Base-by-base conservation (phyloP, 2,888 invertebrate species). In the Cataglyphis rosenhaueri region DNA sequence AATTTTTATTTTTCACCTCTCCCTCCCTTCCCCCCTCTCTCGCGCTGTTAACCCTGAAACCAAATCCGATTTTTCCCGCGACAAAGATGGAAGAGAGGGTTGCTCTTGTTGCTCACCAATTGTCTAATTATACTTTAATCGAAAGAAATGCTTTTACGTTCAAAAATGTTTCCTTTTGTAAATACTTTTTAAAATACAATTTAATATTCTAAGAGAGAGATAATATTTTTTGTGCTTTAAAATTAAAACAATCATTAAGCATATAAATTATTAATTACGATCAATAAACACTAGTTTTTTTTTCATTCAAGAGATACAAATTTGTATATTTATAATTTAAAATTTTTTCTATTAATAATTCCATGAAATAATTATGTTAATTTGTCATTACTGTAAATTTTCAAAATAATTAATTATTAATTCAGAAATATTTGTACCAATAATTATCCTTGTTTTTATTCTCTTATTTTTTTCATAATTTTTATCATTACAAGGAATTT, bases 1-100 rank as follows among this genome's bases (percentile, higher is more conserved):
- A 57, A 44, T 52, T 52, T 52, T 52, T 44, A 15, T 44, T 48
- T 48, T 18, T 52, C 61, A 25, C 71, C 48, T 61, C 48, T 35
- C 71, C 73, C 3, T 38, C 12, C 6, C 29, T 2, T 0, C 29
- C 0, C 29, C 29, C 25, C 25, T 25, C 29, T 29, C 29, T 29
- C 18, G 75, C 79, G 78, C 85, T 81, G 66, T 83, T 83, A 87
- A 87, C 87, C 89, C 87, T 86, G 84, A 88, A 86, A 81, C 76
- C 85, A 57, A 81, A 83, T 81, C 85, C 85, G 59, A 18, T 79
- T 85, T 85, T 15, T 15, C 81, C 81, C 29, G 62, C 59, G 68
- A 78, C 81, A 65, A 35, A 41, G 25, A 21, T n/a, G 21, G 21
- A 5, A 61, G 48, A 70, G 61, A 62, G 83, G 81, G 71, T 76